phyloP scores from a whole-genome alignment of 2,113 vertebrate species.

The Phrynosoma blainvillii region DNA sequence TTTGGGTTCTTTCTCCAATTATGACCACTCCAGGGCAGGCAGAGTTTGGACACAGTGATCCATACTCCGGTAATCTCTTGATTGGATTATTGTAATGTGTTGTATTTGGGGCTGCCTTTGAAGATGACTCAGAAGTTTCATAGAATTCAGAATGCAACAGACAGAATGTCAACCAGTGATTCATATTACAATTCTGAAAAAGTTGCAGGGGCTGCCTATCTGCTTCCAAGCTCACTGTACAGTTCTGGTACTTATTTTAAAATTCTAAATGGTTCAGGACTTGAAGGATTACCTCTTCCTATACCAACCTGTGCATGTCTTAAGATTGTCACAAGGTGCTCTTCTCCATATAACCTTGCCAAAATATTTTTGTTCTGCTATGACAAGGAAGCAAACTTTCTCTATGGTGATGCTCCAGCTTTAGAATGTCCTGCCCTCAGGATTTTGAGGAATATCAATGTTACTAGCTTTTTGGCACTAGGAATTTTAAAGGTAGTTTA shows the following conservation, averaged over 20 bases:
- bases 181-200: not conserved
- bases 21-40: not conserved
- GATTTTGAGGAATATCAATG: not conserved
- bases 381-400: not conserved
- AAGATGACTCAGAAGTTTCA: not conserved
- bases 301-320: not conserved
- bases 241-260: not conserved
- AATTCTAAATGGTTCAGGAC: not conserved
- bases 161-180: not conserved
- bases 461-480: not conserved
- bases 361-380: not conserved
- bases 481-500: not conserved
- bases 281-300: not conserved
- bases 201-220: not conserved
- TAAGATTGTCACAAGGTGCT: not conserved
- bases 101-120: not conserved
- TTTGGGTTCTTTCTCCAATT: not conserved
- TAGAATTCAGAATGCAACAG: not conserved
- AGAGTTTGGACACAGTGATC: not conserved
- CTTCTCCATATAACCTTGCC: not conserved
- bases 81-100: not conserved
- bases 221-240: not conserved
- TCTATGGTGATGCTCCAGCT: not conserved
- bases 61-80: not conserved
- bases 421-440: not conserved